phyloP scores from a whole-genome alignment of 2,797 vertebrate genomes.

The Sebastes reedi region DNA sequence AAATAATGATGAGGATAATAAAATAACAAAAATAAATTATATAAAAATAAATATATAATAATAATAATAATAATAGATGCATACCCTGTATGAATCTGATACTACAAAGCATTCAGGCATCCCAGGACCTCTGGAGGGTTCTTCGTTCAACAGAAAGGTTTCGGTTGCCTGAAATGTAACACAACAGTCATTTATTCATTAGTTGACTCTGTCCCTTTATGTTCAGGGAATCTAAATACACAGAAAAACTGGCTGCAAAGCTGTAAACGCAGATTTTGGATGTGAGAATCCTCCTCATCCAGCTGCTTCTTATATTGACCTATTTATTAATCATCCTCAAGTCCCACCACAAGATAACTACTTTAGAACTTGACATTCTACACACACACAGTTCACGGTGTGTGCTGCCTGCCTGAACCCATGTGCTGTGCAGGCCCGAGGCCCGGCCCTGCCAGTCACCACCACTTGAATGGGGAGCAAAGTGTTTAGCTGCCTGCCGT shows the following conservation, averaged over 20 bases:
- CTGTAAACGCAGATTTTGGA: slow-evolving; percentile 8
- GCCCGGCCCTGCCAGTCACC: slow-evolving; percentile 56
- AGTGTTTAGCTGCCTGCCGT: slow-evolving; percentile 55
- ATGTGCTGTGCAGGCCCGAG: slow-evolving; percentile 59
- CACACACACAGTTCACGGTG: slow-evolving; percentile 1
- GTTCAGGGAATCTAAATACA: slow-evolving; percentile 30
- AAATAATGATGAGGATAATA: neutral
- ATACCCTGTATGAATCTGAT: slow-evolving; percentile 88
- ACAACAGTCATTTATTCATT: slow-evolving; percentile 71
- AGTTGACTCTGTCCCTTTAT: slow-evolving; percentile 19
- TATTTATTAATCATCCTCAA: slow-evolving; percentile 31
- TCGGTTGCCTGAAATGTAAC: slow-evolving; percentile 85
- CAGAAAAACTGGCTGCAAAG: slow-evolving; percentile 19
- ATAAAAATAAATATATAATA: slow-evolving; percentile 9
- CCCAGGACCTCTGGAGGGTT: slow-evolving; percentile 85
- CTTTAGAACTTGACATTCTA: neutral
- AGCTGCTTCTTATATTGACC: slow-evolving; percentile 8
- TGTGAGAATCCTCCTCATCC: slow-evolving; percentile 23
- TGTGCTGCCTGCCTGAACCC: slow-evolving; percentile 42
- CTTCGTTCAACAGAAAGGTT: slow-evolving; percentile 87
- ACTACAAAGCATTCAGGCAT: slow-evolving; percentile 89
- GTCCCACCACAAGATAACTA: slow-evolving; percentile 35
- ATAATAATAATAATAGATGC: slow-evolving; percentile 70
- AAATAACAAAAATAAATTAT: too few relatives aligned
- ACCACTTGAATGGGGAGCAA: slow-evolving; percentile 55